A percentile compares a stretch with the other conserved stretches of the same genome.
These are phyloP conservation scores for Campopleginae sp. DNA, from an alignment of 2,888 invertebrate species.

Conservation along the genomic window DNA sequence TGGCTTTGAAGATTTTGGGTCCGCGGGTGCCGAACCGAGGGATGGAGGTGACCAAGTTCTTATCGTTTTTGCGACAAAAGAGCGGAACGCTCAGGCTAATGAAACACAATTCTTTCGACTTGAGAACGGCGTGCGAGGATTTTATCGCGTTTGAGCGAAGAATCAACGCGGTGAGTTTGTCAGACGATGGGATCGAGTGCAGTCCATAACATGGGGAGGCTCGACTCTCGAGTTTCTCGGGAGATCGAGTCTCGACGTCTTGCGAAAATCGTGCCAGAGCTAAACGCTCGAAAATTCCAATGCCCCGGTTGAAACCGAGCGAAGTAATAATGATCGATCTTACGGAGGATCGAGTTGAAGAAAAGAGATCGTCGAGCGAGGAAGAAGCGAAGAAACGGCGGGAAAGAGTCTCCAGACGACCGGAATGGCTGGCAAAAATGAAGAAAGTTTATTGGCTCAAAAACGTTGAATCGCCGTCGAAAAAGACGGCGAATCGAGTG, in stretches of 20 bases:
- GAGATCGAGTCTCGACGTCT: conserved; percentile 18
- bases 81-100: conserved; percentile 77
- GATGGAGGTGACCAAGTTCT: conserved; percentile 64
- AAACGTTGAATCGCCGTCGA: conserved; percentile 28
- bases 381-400: conserved; percentile 45
- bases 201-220: conserved; percentile 58
- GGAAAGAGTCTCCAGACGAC: conserved; percentile 66
- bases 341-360: conserved; percentile 68
- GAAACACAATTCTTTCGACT: conserved; percentile 76
- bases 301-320: conserved; percentile 69
- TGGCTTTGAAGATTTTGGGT: conserved; percentile 76
- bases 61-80: conserved; percentile 61
- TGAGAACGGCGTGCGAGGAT: conserved; percentile 72
- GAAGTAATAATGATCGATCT: conserved; percentile 76
- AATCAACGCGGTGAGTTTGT: conserved; percentile 27
- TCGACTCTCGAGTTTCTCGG: conserved; percentile 50
- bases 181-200: conserved; percentile 29
- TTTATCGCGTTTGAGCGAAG: conserved; percentile 74
- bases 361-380: conserved; percentile 52
- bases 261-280: conserved; percentile 3
- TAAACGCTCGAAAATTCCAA: conserved; percentile 42
- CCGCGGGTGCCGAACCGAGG: conserved; percentile 72
- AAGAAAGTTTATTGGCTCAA: conserved; percentile 66
- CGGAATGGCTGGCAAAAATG: conserved; percentile 70
- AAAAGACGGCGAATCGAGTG: conserved; percentile 55